A percentile compares a stretch with the other conserved stretches of the same genome.
phyloP scores from a whole-genome alignment of 2,113 vertebrate genomes.

The Halcyon malimbica region DNA sequence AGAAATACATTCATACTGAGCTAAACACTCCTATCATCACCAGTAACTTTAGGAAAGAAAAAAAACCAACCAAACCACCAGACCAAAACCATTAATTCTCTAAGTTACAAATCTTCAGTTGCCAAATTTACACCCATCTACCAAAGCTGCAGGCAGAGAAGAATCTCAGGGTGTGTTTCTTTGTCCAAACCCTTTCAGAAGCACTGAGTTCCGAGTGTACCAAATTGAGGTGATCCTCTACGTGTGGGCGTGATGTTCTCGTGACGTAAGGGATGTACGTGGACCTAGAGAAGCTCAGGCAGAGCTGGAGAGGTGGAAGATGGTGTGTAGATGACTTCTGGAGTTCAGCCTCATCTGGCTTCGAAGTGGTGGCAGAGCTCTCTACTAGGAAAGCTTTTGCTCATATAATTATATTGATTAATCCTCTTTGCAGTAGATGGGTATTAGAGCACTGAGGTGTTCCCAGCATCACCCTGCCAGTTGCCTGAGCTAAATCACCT shows the following conservation, averaged over 20 bases:
- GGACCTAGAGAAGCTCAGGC: fast-evolving
- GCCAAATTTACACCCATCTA: neutral
- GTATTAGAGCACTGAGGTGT: fast-evolving
- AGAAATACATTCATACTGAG: neutral
- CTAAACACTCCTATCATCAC: neutral
- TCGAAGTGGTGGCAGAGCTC: neutral
- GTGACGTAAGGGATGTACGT: fast-evolving
- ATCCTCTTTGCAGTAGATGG: neutral
- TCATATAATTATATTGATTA: fast-evolving
- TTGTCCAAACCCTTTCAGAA: too few relatives aligned
- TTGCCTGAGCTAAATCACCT: neutral
- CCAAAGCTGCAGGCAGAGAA: neutral
- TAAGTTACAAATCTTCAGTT: neutral
- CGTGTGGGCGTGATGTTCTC: fast-evolving
- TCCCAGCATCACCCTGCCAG: neutral
- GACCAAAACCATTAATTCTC: neutral
- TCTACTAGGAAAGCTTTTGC: neutral
- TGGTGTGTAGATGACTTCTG: neutral
- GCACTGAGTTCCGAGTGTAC: neutral
- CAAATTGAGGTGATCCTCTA: fast-evolving
- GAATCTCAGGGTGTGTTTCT: neutral
- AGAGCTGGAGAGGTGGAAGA: neutral
- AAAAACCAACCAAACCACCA: too few relatives aligned
- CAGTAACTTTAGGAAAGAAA: neutral
- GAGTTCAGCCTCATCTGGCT: neutral